Evolutionary conservation across 2,797 vertebrate genomes (phyloP).

Genomic region (Sebastes alutus): DNA sequence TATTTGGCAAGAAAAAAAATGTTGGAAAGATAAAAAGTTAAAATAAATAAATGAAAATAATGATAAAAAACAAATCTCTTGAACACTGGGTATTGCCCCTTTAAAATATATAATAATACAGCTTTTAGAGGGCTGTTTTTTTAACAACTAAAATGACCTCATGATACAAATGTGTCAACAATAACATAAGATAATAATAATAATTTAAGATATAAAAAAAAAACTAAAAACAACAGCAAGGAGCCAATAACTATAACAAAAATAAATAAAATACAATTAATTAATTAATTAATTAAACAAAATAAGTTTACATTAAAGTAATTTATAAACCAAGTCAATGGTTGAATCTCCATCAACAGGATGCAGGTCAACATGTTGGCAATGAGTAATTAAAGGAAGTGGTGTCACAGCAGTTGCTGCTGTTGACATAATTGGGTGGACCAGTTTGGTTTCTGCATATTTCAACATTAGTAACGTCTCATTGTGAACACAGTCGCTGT

Average conservation of each 20-base stretch:
- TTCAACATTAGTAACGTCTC: conserved; percentile 39
- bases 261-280: not conserved
- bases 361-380: not conserved
- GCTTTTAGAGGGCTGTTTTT: too few relatives aligned
- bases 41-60: not conserved
- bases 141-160: too few relatives aligned
- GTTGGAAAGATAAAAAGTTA: not conserved
- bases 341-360: not conserved
- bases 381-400: not conserved
- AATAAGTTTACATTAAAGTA: not conserved
- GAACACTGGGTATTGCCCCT: not conserved
- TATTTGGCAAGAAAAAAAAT: not conserved
- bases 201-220: not conserved
- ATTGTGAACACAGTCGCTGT: not conserved
- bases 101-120: not conserved
- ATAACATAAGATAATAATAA: not conserved
- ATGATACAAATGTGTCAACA: not conserved
- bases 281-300: not conserved
- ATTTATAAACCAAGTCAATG: not conserved
- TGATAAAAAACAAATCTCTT: not conserved
- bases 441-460: not conserved
- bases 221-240: not conserved
- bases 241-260: not conserved
- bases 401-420: not conserved
- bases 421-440: conserved; percentile 19